Evolutionary conservation across 2,113 vertebrate species (phyloP), one percentile per base, ranked within the genome.

Genomic region (Trematomus loennbergii): DNA sequence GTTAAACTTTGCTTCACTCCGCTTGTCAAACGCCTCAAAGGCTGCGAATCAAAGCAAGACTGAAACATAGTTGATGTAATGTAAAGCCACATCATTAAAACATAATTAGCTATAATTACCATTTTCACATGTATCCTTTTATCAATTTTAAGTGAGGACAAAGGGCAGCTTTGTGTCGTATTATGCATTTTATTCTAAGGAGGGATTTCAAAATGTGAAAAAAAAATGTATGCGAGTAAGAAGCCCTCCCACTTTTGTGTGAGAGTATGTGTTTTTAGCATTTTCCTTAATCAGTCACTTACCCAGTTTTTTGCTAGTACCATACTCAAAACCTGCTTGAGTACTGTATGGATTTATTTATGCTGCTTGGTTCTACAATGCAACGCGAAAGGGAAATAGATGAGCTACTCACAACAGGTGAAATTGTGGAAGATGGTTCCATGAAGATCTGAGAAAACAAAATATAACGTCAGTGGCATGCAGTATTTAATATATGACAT

Each of bases 1-100:
- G 75, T 54, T 89, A 53, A 78, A 84, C 58, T 73, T 74, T 72
- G 16, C 54, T 65, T 83, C 66, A 65, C 69, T 84, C 69, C 72
- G 72, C 72, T 25, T 88, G 80, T 85, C 86, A 66, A 36, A 18
- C 46, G 48, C 52, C 53, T 84, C 70, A 80, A 73, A 73, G 73
- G 40, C 12, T 4, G 18, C 74, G 60, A 72, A 70, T 82, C 66
- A 73, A 75, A 85, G 75, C 29, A 10, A 52, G 57, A 81, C 62
- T 48, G 63, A 66, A 64, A 75, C 57, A 33, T 60, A 55, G 54
- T 4, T 9, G 78, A n/a, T 16, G 20, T 67, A 62, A 46, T 20
- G 22, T 29, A 53, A 22, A 69, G 58, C 12, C 69, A 9, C 70
- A 48, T 22, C 43, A 12, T 75, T 79, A 48, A 40, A 40, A 8